Evolutionary conservation across 2,113 vertebrate genomes (phyloP).

Genomic region (Orycteropus afer): DNA sequence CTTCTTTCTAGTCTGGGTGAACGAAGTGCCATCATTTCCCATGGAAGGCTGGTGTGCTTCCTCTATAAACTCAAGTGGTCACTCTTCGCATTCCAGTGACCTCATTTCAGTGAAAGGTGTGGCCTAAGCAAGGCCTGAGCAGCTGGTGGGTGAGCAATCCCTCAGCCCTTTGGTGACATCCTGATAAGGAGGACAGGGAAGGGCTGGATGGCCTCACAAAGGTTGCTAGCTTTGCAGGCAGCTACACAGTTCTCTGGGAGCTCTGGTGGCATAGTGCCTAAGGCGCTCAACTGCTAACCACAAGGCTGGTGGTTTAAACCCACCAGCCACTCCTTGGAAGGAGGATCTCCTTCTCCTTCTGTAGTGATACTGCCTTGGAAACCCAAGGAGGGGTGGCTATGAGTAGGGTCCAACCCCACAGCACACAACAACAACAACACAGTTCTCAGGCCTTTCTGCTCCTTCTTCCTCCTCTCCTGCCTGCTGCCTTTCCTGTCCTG

Average conservation of each 20-base stretch:
- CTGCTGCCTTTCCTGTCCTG: neutral
- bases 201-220: neutral
- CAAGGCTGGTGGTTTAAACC: too few relatives aligned
- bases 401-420: too few relatives aligned
- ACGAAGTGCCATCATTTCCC: neutral
- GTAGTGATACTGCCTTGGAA: too few relatives aligned
- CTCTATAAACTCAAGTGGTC: neutral
- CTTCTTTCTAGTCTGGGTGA: slow-evolving; percentile 38
- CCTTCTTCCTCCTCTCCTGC: neutral
- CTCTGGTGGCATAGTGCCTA: too few relatives aligned
- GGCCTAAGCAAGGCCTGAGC: neutral
- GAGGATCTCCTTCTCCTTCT: too few relatives aligned
- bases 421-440: too few relatives aligned
- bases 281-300: too few relatives aligned
- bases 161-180: neutral
- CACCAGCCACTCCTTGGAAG: too few relatives aligned
- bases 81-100: slow-evolving; percentile 48
- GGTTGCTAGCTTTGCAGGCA: neutral
- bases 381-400: too few relatives aligned
- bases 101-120: slow-evolving; percentile 42
- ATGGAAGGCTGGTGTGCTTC: neutral
- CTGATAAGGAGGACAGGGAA: neutral
- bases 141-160: neutral
- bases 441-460: neutral
- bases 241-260: neutral